Evolutionary conservation across 2,797 vertebrate genomes (phyloP).

Genomic region (Yasuhikotakia modesta): DNA sequence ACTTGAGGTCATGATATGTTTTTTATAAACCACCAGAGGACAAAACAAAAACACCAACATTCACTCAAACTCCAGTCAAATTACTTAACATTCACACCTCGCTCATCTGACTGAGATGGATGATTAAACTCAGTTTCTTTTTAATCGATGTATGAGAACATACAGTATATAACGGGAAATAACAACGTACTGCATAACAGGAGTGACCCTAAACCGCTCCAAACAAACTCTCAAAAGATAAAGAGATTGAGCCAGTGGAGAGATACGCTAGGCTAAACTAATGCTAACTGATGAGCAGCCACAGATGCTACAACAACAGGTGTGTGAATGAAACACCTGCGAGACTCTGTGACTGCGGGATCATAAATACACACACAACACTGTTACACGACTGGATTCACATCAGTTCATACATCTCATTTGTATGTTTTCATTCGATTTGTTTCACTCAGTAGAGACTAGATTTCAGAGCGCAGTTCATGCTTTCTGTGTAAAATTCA

Average conservation of each 20-base stretch:
- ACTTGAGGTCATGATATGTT: neutral
- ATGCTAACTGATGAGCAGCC: constrained; percentile 20
- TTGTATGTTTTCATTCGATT: no score
- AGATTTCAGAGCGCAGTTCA: no score
- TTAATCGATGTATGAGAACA: neutral
- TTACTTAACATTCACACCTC: neutral
- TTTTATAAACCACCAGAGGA: neutral
- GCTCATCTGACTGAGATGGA: neutral
- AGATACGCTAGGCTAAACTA: no score
- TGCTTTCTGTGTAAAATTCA: no score
- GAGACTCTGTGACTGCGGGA: neutral
- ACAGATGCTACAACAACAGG: constrained; percentile 20
- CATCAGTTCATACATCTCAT: no score
- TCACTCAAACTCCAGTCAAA: no score
- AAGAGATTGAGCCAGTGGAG: no score
- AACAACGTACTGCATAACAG: neutral
- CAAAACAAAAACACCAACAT: neutral
- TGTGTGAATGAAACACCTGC: constrained; percentile 37
- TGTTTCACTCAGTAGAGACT: no score
- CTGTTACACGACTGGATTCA: no score
- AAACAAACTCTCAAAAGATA: constrained; percentile 30
- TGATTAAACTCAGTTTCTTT: neutral
- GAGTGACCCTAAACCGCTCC: constrained; percentile 20
- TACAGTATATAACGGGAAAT: neutral
- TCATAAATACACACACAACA: no score